A percentile compares a stretch with the other conserved stretches of the same genome.
Evolutionary conservation across 92 coral and sea anemone genomes (phyloP).

Genomic region (Paramuricea clavata): DNA sequence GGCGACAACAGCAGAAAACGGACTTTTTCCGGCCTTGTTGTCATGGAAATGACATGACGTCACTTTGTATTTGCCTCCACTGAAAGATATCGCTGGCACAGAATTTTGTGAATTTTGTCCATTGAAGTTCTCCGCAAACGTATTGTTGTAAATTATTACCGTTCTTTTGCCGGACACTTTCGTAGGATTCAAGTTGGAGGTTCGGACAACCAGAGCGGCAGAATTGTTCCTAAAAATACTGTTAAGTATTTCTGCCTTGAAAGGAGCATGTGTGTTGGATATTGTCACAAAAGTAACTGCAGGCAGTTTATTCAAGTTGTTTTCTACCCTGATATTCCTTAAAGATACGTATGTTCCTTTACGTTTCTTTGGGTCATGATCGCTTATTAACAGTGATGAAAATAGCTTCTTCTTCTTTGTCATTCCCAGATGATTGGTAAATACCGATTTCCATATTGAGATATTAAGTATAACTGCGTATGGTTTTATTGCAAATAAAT

Average conservation of each 20-base stretch:
- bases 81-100: not conserved
- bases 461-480: not conserved
- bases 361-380: not conserved
- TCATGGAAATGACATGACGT: slow-evolving; percentile 23
- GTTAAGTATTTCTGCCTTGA: not conserved
- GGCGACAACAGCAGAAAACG: slow-evolving; percentile 1
- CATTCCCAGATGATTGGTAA: not conserved
- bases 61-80: not conserved
- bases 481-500: not conserved
- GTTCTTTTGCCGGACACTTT: not conserved
- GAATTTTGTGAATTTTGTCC: not conserved
- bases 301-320: not conserved
- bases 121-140: not conserved
- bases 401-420: not conserved
- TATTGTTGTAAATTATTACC: not conserved
- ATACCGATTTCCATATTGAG: not conserved
- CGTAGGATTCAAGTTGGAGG: not conserved
- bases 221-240: slow-evolving; percentile 19
- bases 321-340: slow-evolving; percentile 9
- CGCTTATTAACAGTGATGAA: not conserved
- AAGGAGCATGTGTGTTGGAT: not conserved
- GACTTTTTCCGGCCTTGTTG: slow-evolving; percentile 8
- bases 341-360: not conserved
- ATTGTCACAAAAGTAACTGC: not conserved
- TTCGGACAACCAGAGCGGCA: not conserved